Evolutionary conservation across 2,888 invertebrate genomes (phyloP), one percentile per base, ranked within the genome.

Genomic region (Athetis lepigone): DNA sequence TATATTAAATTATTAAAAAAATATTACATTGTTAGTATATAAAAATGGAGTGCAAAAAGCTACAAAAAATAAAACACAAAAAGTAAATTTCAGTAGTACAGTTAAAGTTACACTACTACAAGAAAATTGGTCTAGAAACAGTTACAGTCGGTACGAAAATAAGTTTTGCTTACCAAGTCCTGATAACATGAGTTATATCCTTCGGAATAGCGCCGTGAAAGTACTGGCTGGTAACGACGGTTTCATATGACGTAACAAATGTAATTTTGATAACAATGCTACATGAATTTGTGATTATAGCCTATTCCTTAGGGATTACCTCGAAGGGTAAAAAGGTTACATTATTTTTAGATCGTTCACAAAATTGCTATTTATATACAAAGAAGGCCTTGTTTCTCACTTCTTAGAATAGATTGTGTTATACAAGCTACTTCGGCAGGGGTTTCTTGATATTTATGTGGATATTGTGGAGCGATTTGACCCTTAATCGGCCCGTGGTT

Each of bases 231-330:
- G 39, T 75, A 78, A 78, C 68, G 77, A 78, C 54, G 29, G 7
- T 60, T 70, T 77, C 56, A 78, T 67, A n/a, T 29, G 16, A 50
- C 27, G 46, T 33, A 49, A 43, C 56, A 58, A 64, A 80, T 47
- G 65, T 59, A 40, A 72, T 70, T 80, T 75, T 69, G 60, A 79
- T 71, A 46, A 50, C 59, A 54, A 70, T 68, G 62, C 62, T 46
- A 58, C 49, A 58, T 66, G 63, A 71, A 71, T 66, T 64, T 39
- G 63, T 57, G 58, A 61, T 68, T 67, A 55, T 21, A 40, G 21
- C 27, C 25, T 62, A 67, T 73, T 23, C 23, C 16, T 45, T 8
- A 0, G 18, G 37, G 62, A 54, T 74, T 52, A 61, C 51, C 18
- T 16, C 18, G 27, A 25, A 18, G 40, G 23, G 36, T 46, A 37